Conservation (phyloP, 2,888 invertebrate genomes). For the Lasioglossum malachurum region DNA sequence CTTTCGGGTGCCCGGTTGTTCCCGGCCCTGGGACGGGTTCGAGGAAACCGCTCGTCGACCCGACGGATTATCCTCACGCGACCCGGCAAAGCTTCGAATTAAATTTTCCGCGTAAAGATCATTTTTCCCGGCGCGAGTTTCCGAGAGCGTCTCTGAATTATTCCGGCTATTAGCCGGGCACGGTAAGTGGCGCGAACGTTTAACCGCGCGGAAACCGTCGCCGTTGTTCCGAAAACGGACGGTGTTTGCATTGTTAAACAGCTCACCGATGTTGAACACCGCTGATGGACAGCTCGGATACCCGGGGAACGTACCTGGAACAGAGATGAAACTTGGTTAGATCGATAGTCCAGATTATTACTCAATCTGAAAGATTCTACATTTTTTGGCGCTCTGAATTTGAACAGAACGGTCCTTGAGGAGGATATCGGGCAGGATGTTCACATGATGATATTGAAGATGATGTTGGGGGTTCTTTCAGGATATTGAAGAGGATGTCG, state of each 20-base stretch:
- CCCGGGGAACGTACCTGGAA: conserved; percentile 51
- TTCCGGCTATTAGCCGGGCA: conserved; percentile 21
- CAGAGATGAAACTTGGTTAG: conserved; percentile 5
- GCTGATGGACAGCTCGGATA: neutral
- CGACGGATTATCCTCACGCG: conserved; percentile 7
- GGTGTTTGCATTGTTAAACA: conserved; percentile 18
- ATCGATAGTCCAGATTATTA: neutral
- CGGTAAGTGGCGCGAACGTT: conserved; percentile 14
- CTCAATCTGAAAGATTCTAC: neutral
- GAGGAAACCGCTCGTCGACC: neutral
- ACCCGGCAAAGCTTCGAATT: conserved; percentile 28
- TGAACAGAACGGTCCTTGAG: too few relatives aligned
- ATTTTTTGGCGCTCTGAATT: neutral
- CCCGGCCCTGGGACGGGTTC: neutral
- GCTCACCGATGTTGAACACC: conserved; percentile 26
- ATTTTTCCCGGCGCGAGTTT: conserved; percentile 7
- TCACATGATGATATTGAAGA: too few relatives aligned
- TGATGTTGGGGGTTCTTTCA: too few relatives aligned
- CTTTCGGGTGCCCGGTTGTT: neutral
- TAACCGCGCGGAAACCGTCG: conserved; percentile 24
- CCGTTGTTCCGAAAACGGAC: neutral
- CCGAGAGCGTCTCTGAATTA: conserved; percentile 7
- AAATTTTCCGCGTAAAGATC: conserved; percentile 15
- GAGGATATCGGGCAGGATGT: too few relatives aligned
- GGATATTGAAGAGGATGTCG: too few relatives aligned